These are phyloP conservation scores for Camponotus pennsylvanicus DNA, from an alignment of 1,140 invertebrate genomes.

Conservation along the genomic window DNA sequence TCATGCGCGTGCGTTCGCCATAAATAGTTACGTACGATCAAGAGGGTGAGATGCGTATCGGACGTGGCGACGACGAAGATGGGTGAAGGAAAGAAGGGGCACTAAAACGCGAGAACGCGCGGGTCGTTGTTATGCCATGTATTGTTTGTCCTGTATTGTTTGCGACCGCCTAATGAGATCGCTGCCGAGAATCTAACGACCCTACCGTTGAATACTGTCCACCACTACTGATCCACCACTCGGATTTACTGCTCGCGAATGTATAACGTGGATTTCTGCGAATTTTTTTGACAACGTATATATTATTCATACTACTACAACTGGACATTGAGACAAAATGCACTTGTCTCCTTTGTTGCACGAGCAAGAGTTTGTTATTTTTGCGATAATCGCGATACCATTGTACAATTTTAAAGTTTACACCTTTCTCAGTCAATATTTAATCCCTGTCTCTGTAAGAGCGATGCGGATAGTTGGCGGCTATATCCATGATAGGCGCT, in stretches of 20 bases:
- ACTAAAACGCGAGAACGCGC: slow-evolving; percentile 70
- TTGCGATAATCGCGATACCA: neutral
- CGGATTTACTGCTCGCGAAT: neutral
- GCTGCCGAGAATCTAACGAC: slow-evolving; percentile 28
- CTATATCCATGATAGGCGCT: slow-evolving; percentile 24
- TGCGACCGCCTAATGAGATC: slow-evolving; percentile 78
- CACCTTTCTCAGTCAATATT: neutral
- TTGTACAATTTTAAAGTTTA: slow-evolving; percentile 33
- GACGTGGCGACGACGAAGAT: slow-evolving; percentile 59
- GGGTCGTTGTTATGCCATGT: slow-evolving; percentile 68
- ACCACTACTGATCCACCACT: neutral
- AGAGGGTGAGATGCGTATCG: slow-evolving; percentile 68
- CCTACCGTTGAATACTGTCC: neutral
- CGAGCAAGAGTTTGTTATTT: neutral
- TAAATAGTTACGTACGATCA: slow-evolving; percentile 66
- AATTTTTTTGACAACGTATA: neutral
- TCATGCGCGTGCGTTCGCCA: slow-evolving; percentile 46
- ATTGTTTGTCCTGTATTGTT: slow-evolving; percentile 69
- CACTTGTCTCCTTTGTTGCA: slow-evolving; percentile 3
- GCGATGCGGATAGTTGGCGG: slow-evolving; percentile 26
- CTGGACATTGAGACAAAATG: neutral
- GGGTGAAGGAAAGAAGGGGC: slow-evolving; percentile 15
- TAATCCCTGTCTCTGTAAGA: slow-evolving; percentile 23
- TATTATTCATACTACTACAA: slow-evolving; percentile 3
- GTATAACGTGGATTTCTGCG: neutral